Conservation (phyloP, 2,797 vertebrate genomes). For the Anisognathus igniventris region DNA sequence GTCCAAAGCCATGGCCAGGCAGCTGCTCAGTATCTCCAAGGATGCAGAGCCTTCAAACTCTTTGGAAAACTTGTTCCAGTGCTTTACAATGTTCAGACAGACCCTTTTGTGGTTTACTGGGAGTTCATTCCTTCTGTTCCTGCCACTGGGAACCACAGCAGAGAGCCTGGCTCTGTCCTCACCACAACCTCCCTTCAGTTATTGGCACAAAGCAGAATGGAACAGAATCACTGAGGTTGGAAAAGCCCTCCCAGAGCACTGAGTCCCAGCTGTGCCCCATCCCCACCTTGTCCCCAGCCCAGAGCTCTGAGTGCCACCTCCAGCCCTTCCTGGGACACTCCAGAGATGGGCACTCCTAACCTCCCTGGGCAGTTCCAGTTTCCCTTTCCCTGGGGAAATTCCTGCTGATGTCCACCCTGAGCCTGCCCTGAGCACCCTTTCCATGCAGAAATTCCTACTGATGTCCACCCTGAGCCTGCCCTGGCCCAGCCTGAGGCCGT, state of each 20-base stretch:
- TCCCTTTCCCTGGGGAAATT: neutral
- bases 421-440: neutral
- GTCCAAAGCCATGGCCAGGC: neutral
- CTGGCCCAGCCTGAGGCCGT: neutral
- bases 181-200: neutral
- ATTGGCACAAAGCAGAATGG: neutral
- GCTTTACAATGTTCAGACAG: neutral
- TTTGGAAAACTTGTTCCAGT: neutral
- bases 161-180: neutral
- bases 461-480: neutral
- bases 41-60: neutral
- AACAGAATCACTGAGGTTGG: rapidly evolving
- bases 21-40: neutral
- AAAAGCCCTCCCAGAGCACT: rapidly evolving
- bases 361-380: neutral
- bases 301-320: rapidly evolving
- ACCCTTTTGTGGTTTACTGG: rapidly evolving
- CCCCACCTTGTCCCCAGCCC: neutral
- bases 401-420: neutral
- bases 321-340: no score
- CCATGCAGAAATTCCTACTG: neutral
- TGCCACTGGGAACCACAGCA: neutral
- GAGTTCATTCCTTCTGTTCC: neutral
- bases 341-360: neutral
- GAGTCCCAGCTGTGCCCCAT: rapidly evolving